Evolutionary conservation across 2,797 vertebrate species (phyloP).

Genomic region (Trichosurus vulpecula): DNA sequence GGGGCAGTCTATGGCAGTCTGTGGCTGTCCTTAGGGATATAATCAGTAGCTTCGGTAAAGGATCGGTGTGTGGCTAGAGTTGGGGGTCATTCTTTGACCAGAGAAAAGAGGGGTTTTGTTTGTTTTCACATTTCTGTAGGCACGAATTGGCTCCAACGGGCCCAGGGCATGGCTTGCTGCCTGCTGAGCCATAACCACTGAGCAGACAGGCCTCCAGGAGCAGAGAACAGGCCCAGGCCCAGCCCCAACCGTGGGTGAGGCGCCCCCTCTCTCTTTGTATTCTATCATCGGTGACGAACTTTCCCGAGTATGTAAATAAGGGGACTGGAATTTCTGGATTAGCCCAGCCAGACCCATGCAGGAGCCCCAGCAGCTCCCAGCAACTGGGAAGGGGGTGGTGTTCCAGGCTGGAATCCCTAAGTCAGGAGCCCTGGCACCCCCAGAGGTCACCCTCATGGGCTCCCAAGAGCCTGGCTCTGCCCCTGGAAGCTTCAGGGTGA

Average conservation of each 20-base stretch:
- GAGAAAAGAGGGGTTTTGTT: background rate
- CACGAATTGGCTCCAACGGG: background rate
- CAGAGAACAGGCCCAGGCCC: background rate
- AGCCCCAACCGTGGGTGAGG: background rate
- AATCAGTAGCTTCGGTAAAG: background rate
- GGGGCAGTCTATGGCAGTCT: too few species aligned
- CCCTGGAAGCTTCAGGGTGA: background rate
- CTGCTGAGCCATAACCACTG: background rate
- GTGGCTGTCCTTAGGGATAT: too few species aligned
- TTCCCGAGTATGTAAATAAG: background rate
- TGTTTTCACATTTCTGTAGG: background rate
- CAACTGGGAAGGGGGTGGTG: background rate
- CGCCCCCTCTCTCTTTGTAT: too few species aligned
- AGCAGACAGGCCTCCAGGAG: background rate
- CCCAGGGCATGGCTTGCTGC: background rate
- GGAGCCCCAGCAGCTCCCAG: background rate
- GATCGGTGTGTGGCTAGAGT: background rate
- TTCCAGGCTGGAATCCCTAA: background rate
- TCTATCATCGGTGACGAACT: background rate
- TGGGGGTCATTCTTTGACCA: background rate
- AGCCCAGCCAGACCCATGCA: accelerated
- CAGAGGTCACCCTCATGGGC: too few species aligned
- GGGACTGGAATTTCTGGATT: background rate
- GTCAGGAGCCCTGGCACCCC: background rate
- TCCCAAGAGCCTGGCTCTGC: too few species aligned